Conservation (phyloP, 2,888 invertebrate species). For the Oligia fasciuncula region DNA sequence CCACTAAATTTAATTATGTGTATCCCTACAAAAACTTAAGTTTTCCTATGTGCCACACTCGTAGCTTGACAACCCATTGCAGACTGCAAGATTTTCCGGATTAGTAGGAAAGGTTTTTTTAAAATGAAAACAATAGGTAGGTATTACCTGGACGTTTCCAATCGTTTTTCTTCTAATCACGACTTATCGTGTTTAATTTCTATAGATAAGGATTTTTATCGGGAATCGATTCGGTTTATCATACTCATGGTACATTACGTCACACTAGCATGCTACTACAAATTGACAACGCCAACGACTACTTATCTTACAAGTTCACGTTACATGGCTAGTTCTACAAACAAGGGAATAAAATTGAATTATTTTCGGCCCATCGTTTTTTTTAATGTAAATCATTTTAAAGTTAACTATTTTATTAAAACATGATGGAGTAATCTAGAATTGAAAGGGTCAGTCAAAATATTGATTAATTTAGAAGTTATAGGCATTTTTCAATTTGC, state of each 20-base stretch:
- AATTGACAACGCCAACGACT: neutral
- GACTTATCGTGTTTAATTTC: conserved; percentile 24
- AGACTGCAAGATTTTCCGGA: neutral
- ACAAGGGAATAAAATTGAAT: no score
- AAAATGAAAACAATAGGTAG: neutral
- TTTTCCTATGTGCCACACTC: neutral
- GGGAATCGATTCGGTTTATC: conserved; percentile 11
- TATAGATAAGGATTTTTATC: conserved; percentile 49
- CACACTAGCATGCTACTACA: neutral
- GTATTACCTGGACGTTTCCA: neutral
- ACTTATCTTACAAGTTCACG: conserved; percentile 10
- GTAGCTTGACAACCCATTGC: neutral
- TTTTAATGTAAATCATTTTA: no score
- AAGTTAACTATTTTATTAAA: no score
- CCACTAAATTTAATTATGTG: neutral
- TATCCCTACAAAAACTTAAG: neutral
- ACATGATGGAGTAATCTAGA: no score
- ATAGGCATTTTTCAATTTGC: no score
- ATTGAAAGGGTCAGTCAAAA: no score
- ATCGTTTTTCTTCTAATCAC: conserved; percentile 37
- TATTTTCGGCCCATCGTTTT: no score
- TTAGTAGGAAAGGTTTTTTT: neutral
- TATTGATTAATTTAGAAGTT: no score
- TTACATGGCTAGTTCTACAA: no score
- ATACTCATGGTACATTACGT: conserved; percentile 9